These are phyloP conservation scores for Cygnus atratus DNA, from an alignment of 2,113 vertebrate genomes.

Conservation along the genomic window DNA sequence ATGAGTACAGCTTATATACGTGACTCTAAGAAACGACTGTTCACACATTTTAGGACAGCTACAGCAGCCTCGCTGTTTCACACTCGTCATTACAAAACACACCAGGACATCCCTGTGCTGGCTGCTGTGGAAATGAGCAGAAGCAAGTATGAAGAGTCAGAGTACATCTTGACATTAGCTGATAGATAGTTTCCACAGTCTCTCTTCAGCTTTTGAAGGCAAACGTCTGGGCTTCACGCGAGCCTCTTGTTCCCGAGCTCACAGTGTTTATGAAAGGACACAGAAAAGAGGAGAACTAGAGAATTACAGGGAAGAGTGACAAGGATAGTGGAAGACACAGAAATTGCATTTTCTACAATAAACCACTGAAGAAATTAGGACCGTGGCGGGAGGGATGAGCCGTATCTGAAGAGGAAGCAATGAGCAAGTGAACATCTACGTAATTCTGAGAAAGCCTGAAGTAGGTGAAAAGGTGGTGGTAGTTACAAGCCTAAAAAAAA, in stretches of 20 bases:
- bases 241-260: neutral
- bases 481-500: neutral
- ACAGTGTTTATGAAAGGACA: neutral
- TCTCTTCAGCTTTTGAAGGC: neutral
- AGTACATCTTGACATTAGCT: neutral
- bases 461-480: neutral
- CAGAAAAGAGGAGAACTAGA: neutral
- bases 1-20: neutral
- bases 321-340: neutral
- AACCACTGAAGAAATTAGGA: neutral
- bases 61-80: neutral
- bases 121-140: neutral
- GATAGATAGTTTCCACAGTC: neutral
- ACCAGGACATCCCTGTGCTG: neutral
- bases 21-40: neutral
- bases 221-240: rapidly evolving
- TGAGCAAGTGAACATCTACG: neutral
- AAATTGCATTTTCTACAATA: neutral
- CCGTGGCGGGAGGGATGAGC: neutral
- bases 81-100: neutral
- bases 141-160: neutral
- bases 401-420: neutral
- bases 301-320: neutral
- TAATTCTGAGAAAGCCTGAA: neutral
- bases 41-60: neutral